These are phyloP conservation scores for Cerceris ruficornis DNA, from an alignment of 2,888 invertebrate genomes.

Conservation along the genomic window DNA sequence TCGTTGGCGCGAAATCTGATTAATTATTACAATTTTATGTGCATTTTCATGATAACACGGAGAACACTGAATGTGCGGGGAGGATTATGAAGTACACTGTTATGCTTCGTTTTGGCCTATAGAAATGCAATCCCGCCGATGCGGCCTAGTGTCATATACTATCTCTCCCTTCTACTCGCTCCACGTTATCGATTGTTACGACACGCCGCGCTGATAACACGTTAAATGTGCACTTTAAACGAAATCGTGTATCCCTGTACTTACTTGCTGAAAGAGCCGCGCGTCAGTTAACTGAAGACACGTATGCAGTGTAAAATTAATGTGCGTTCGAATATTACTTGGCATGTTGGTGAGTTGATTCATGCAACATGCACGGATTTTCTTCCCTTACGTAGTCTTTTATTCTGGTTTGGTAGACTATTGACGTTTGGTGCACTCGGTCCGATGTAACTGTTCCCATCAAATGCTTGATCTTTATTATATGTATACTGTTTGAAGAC, in stretches of 20 bases:
- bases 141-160: conserved; percentile 28
- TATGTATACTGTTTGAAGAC: neutral
- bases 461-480: conserved; percentile 3
- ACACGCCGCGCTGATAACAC: conserved; percentile 60
- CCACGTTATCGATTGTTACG: conserved; percentile 63
- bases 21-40: too few species aligned
- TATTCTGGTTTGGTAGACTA: neutral
- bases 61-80: too few species aligned
- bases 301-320: conserved; percentile 41
- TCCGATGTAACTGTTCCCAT: neutral
- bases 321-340: conserved; percentile 16
- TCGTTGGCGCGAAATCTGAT: too few species aligned
- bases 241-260: conserved; percentile 33
- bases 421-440: neutral
- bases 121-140: conserved; percentile 41
- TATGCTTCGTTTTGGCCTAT: conserved; percentile 6
- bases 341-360: conserved; percentile 47
- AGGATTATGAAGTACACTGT: too few species aligned
- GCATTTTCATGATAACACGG: too few species aligned
- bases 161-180: conserved; percentile 59
- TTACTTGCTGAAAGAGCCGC: conserved; percentile 23
- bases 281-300: conserved; percentile 28
- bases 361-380: conserved; percentile 1
- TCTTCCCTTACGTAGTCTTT: neutral
- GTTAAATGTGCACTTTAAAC: conserved; percentile 56